Evolutionary conservation across 2,888 invertebrate species (phyloP).

Genomic region (Dascillus cervinus): DNA sequence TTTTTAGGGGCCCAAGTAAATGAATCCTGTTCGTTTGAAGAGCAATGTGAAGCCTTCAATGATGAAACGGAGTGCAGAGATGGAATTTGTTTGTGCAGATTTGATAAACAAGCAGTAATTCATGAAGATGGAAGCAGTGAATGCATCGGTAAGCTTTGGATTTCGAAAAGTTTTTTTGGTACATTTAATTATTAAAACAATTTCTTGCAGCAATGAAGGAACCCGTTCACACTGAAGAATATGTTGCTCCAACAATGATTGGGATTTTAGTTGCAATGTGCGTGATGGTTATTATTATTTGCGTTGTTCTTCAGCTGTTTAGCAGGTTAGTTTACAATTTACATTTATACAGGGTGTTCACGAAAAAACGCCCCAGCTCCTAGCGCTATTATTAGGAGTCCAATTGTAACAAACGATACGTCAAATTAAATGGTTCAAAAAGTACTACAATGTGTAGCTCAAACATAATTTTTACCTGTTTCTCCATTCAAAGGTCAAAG

Average conservation of each 20-base stretch:
- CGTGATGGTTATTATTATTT: slow-evolving; percentile 89
- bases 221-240: slow-evolving; percentile 49
- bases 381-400: too few relatives aligned
- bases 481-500: too few relatives aligned
- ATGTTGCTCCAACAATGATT: slow-evolving; percentile 85
- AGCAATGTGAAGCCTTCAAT: slow-evolving; percentile 71
- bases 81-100: slow-evolving; percentile 69
- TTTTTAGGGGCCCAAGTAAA: slow-evolving; percentile 70
- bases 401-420: neutral
- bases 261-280: slow-evolving; percentile 84
- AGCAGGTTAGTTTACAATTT: slow-evolving; percentile 72
- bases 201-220: slow-evolving; percentile 35
- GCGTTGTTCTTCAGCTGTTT: slow-evolving; percentile 83
- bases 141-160: slow-evolving; percentile 68
- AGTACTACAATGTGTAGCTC: too few relatives aligned
- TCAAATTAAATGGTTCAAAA: too few relatives aligned
- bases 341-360: too few relatives aligned
- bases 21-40: slow-evolving; percentile 75
- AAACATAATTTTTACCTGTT: too few relatives aligned
- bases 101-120: slow-evolving; percentile 66
- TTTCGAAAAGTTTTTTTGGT: neutral
- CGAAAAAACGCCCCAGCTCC: too few relatives aligned
- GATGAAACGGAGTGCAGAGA: slow-evolving; percentile 74
- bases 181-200: neutral
- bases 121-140: slow-evolving; percentile 63